Base-by-base conservation (phyloP, 2,888 invertebrate species). In the Pseudoips prasinana region DNA sequence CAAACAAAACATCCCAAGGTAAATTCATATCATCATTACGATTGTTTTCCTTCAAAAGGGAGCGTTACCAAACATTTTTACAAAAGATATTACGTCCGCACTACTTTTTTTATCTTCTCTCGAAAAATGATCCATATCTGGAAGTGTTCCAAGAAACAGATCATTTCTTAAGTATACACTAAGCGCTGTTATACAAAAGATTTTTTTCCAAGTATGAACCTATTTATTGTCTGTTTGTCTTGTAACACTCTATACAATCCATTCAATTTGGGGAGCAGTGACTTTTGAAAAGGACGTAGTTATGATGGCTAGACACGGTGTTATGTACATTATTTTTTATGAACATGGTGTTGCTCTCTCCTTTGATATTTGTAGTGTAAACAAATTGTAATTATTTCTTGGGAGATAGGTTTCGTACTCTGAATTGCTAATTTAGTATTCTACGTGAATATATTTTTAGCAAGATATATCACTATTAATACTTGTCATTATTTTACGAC, bases 81-180 rank as follows among this genome's bases (percentile, higher is more conserved):
- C 25, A 14, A 25, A 14, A n/a, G n/a, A 11, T 9, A 29, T 22
- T 4, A 14, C 14, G 14, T 14, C 14, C 14, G 11, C 8, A 9
- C 11, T 22, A 10, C 8, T 10, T 22, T 20, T 9, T 29, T 29
- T 30, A 11, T 31, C 1, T 31, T 8, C 6, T 5, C 8, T 8
- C 25, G 20, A 26, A 14, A 18, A 31, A 25, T 7, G 11, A 25
- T 31, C 31, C 19, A 20, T 22, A 10, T 32, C 14, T 26, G 26
- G 26, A 33, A 18, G 17, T n/a, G n/a, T 9, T 26, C 26, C 22
- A 26, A 27, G 22, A 7, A 10, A 23, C 7, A 14, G 11, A 25
- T 30, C 24, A n/a, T n/a, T 24, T 19, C 6, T 24, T 30, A 25
- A 32, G 26, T 10, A 32, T 8, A 22, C 17, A 7, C 8, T 32